Evolutionary conservation across 64 coral and sea anemone species (phyloP).

Genomic region (Hydrozoanthus tunicans): DNA sequence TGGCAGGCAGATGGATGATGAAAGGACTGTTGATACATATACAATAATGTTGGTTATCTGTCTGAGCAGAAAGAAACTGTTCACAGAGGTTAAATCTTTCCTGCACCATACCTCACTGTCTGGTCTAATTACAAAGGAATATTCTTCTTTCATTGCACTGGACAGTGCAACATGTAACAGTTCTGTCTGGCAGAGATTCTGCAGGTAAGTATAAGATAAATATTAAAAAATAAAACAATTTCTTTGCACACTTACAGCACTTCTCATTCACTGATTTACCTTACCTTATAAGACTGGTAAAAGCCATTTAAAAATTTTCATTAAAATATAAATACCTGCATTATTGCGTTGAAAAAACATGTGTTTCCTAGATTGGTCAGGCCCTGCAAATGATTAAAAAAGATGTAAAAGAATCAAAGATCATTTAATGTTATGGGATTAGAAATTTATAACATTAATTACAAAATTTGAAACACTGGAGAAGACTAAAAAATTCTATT

Average conservation of each 20-base stretch:
- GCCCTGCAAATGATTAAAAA: slow-evolving; percentile 47
- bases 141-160: slow-evolving; percentile 56
- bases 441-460: no score
- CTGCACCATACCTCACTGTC: not conserved
- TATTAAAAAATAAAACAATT: not conserved
- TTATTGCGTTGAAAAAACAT: slow-evolving; percentile 97
- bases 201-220: not conserved
- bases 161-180: slow-evolving; percentile 76
- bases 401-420: not conserved
- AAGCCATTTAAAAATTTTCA: no score
- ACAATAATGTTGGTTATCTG: not conserved
- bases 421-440: no score
- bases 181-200: slow-evolving; percentile 94
- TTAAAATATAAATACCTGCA: slow-evolving; percentile 71
- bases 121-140: slow-evolving; percentile 31
- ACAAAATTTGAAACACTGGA: no score
- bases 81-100: not conserved
- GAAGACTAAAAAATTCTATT: no score
- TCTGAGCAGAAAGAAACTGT: not conserved
- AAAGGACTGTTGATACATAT: not conserved
- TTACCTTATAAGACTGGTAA: no score
- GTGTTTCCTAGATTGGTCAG: slow-evolving; percentile 90
- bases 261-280: no score
- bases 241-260: no score
- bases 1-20: no score